Conservation (phyloP, 2,888 invertebrate genomes). For the Colletes collaris region DNA sequence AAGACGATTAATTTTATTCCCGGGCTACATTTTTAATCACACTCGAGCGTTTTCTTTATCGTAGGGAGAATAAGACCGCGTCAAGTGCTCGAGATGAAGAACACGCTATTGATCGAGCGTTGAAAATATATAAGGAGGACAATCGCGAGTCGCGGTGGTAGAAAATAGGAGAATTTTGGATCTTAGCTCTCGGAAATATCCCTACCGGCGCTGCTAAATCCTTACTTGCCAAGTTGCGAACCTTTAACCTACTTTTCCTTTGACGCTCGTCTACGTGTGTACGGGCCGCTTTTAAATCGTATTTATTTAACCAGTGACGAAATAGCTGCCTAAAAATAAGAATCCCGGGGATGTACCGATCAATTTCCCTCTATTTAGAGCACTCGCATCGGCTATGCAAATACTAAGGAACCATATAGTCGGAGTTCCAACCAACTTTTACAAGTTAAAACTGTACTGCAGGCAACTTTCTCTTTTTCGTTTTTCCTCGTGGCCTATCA, state of each 20-base stretch:
- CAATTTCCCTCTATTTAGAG: conserved; percentile 28
- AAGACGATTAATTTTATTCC: conserved; percentile 8
- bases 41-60: not conserved
- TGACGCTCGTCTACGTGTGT: conserved; percentile 35
- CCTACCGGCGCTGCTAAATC: conserved; percentile 35
- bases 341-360: conserved; percentile 23
- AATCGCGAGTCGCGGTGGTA: conserved; percentile 13
- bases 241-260: conserved; percentile 62
- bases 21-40: conserved; percentile 17
- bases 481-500: too few species aligned
- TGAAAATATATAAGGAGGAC: conserved; percentile 33
- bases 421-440: too few species aligned
- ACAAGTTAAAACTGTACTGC: too few species aligned
- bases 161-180: conserved; percentile 41
- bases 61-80: conserved; percentile 12
- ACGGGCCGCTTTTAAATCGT: conserved; percentile 48
- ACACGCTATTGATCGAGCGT: conserved; percentile 36
- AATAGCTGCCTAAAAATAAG: conserved; percentile 47
- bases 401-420: not conserved
- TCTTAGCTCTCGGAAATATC: conserved; percentile 47
- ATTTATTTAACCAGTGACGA: conserved; percentile 53
- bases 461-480: too few species aligned
- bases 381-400: conserved; percentile 3
- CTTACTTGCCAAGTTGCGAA: conserved; percentile 54
- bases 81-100: conserved; percentile 23